A percentile compares a stretch with the other conserved stretches of the same genome.
Conservation (phyloP, 2,888 invertebrate genomes). For the Unio delphinus region DNA sequence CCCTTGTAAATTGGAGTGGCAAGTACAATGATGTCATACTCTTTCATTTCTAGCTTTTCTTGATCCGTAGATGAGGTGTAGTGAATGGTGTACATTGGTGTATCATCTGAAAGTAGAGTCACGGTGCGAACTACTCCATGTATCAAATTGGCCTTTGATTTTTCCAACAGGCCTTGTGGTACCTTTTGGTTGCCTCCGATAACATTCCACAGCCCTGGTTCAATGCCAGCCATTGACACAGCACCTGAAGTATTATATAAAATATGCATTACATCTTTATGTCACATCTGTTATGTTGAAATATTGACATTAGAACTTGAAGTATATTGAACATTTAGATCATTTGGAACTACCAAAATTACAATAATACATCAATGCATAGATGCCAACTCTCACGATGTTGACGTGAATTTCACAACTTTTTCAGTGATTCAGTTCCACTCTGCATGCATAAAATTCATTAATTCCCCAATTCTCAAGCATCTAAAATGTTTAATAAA, state of each 20-base stretch:
- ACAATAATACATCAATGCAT: too few relatives aligned
- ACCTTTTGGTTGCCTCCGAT: slow-evolving; percentile 76
- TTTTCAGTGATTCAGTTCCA: too few relatives aligned
- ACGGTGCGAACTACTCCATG: slow-evolving; percentile 65
- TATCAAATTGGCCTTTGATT: slow-evolving; percentile 71
- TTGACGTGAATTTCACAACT: too few relatives aligned
- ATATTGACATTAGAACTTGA: too few relatives aligned
- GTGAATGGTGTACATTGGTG: slow-evolving; percentile 50
- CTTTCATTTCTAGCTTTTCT: slow-evolving; percentile 30
- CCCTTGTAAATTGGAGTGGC: slow-evolving; percentile 74
- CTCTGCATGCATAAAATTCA: too few relatives aligned
- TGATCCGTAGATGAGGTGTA: slow-evolving; percentile 25
- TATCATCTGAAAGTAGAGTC: slow-evolving; percentile 40
- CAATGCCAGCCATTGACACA: slow-evolving; percentile 76
- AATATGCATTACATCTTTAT: too few relatives aligned
- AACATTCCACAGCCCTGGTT: slow-evolving; percentile 76
- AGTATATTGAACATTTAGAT: too few relatives aligned
- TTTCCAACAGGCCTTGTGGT: slow-evolving; percentile 53
- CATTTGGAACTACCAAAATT: too few relatives aligned
- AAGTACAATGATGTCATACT: slow-evolving; percentile 77
- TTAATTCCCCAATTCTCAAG: too few relatives aligned
- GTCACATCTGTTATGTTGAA: too few relatives aligned
- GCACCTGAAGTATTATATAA: slow-evolving; percentile 65
- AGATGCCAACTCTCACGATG: too few relatives aligned
- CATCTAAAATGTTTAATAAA: too few relatives aligned